Evolutionary conservation across 2,888 invertebrate genomes (phyloP).

Genomic region (Colostygia pectinataria): DNA sequence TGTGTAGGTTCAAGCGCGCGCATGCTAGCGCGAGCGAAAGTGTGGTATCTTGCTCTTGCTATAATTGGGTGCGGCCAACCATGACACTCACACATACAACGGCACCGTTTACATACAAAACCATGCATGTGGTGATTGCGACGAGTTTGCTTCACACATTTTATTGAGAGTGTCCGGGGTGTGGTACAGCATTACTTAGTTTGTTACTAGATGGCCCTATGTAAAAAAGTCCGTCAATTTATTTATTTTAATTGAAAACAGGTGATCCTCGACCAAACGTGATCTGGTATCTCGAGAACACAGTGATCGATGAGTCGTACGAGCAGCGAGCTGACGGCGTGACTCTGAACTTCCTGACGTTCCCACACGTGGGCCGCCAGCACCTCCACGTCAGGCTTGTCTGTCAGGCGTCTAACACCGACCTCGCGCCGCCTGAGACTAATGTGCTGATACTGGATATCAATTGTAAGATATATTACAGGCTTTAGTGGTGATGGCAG

Average conservation of each 20-base stretch:
- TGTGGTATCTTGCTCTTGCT: no score
- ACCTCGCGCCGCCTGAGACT: constrained; percentile 89
- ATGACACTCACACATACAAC: no score
- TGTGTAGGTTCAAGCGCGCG: no score
- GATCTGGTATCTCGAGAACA: constrained; percentile 93
- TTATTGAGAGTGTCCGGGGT: no score
- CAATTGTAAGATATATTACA: constrained; percentile 87
- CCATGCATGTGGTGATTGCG: no score
- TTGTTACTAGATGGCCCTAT: not conserved
- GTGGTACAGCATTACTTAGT: no score
- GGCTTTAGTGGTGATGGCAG: no score
- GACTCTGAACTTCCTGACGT: constrained; percentile 90
- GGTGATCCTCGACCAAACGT: constrained; percentile 90
- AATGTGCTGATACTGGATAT: constrained; percentile 91
- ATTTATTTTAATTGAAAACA: constrained; percentile 46
- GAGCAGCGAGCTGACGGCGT: constrained; percentile 86
- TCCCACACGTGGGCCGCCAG: constrained; percentile 90
- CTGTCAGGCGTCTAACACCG: constrained; percentile 95
- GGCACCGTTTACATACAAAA: no score
- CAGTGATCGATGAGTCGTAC: constrained; percentile 91
- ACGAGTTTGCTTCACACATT: no score
- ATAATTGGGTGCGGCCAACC: no score
- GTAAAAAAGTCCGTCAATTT: no score
- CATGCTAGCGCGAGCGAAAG: no score
- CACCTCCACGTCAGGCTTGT: constrained; percentile 92